Conservation (phyloP, 2,888 invertebrate species). For the Oscheius onirici region DNA sequence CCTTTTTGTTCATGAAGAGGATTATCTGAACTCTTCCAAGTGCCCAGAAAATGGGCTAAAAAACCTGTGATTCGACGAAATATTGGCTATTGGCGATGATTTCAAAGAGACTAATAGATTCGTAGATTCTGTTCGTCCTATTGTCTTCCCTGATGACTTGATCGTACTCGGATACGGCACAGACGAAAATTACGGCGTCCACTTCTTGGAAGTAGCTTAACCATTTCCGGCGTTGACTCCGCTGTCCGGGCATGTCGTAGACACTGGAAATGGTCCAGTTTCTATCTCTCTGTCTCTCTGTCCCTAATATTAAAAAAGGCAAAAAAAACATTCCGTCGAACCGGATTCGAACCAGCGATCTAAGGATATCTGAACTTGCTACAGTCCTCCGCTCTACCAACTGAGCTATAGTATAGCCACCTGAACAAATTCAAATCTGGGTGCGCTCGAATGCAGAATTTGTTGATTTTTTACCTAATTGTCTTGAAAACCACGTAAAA, state of each 20-base stretch:
- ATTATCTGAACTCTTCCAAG: constrained; percentile 78
- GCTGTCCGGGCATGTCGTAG: constrained; percentile 98
- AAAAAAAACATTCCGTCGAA: constrained; percentile 33
- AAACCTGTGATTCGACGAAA: constrained; percentile 77
- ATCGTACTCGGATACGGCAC: constrained; percentile 99
- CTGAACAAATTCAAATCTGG: too few relatives aligned
- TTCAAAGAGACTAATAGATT: constrained; percentile 97
- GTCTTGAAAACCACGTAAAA: too few relatives aligned
- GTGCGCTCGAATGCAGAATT: too few relatives aligned
- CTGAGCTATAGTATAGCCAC: too few relatives aligned
- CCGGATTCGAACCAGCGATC: constrained; percentile 37
- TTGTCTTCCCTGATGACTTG: constrained; percentile 99
- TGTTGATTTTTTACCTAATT: too few relatives aligned
- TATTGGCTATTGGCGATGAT: constrained; percentile 99
- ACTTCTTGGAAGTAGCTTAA: constrained; percentile 99
- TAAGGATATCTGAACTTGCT: constrained; percentile 35
- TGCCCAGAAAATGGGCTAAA: not conserved
- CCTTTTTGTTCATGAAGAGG: constrained; percentile 81
- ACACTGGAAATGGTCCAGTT: constrained; percentile 84
- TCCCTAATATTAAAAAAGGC: too few relatives aligned
- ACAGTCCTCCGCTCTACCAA: constrained; percentile 52
- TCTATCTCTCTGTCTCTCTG: too few relatives aligned
- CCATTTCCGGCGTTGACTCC: constrained; percentile 95
- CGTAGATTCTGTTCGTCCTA: constrained; percentile 99
- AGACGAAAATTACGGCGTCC: constrained; percentile 89